These are phyloP conservation scores for Loriculus beryllinus DNA, from an alignment of 2,797 vertebrate genomes.

Conservation along the genomic window DNA sequence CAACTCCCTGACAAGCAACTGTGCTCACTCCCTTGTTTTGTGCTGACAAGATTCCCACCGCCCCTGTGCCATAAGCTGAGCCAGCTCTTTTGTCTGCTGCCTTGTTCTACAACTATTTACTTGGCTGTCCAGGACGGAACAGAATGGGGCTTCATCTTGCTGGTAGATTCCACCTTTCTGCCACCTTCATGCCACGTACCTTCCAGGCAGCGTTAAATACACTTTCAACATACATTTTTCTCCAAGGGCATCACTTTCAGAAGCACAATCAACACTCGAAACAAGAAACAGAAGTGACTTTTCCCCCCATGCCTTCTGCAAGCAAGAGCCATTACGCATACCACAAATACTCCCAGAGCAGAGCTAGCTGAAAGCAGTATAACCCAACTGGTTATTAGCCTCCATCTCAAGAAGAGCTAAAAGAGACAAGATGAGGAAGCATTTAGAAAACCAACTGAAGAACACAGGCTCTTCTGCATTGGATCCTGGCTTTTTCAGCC, in stretches of 20 bases:
- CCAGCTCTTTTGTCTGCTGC: constrained; percentile 74
- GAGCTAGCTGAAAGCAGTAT: not conserved
- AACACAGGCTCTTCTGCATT: not conserved
- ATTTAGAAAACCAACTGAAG: not conserved
- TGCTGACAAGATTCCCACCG: constrained; percentile 56
- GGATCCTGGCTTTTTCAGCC: not conserved
- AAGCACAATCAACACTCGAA: not conserved
- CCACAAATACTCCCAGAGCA: not conserved
- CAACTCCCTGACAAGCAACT: not conserved
- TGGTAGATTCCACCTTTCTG: not conserved
- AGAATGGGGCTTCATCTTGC: constrained; percentile 61
- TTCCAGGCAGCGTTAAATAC: not conserved
- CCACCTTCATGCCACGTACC: not conserved
- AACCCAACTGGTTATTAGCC: not conserved
- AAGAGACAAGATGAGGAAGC: not conserved
- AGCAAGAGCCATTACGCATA: not conserved
- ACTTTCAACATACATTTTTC: not conserved
- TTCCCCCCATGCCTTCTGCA: not conserved
- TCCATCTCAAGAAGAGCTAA: not conserved
- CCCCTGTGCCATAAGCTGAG: constrained; percentile 64
- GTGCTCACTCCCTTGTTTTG: not conserved
- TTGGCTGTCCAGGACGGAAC: constrained; percentile 66
- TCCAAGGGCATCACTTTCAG: not conserved
- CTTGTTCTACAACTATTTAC: constrained; percentile 85
- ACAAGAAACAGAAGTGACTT: not conserved